These are phyloP conservation scores for Lasioglossum marginatum DNA, from an alignment of 2,888 invertebrate species.

Conservation along the genomic window DNA sequence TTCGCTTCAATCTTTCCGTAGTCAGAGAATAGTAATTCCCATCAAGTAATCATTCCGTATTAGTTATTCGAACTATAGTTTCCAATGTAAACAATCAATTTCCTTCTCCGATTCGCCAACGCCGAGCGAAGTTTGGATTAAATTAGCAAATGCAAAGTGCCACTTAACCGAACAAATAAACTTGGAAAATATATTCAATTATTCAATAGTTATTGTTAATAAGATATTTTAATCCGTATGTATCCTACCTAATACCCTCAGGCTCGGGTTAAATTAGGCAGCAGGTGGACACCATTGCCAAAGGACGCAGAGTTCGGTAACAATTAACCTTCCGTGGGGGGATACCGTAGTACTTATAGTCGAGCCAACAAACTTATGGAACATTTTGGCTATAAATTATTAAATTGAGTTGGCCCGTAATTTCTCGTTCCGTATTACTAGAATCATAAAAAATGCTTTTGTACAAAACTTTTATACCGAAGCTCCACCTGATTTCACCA, in stretches of 20 bases:
- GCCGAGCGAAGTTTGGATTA: neutral
- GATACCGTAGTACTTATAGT: neutral
- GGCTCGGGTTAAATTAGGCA: conserved; percentile 1
- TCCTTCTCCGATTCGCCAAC: neutral
- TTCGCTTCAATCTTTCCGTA: neutral
- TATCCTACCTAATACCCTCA: neutral
- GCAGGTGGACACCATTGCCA: conserved; percentile 3
- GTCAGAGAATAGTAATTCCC: neutral
- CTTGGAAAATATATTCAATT: neutral
- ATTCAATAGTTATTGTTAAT: neutral
- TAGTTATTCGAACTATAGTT: neutral
- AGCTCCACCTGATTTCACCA: neutral
- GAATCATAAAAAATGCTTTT: neutral
- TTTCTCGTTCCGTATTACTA: neutral
- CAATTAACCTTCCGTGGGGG: conserved; percentile 4
- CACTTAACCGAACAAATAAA: neutral
- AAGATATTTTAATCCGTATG: neutral
- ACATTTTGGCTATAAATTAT: neutral
- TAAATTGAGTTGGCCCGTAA: neutral
- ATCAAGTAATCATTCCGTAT: neutral
- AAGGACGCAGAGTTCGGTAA: conserved; percentile 3
- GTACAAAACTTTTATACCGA: neutral
- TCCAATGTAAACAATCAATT: neutral
- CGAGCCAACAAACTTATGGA: neutral
- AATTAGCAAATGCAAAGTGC: neutral